A percentile compares a stretch with the other conserved stretches of the same genome.
Conservation (phyloP, 2,888 invertebrate species). For the Cheilosia grossa region DNA sequence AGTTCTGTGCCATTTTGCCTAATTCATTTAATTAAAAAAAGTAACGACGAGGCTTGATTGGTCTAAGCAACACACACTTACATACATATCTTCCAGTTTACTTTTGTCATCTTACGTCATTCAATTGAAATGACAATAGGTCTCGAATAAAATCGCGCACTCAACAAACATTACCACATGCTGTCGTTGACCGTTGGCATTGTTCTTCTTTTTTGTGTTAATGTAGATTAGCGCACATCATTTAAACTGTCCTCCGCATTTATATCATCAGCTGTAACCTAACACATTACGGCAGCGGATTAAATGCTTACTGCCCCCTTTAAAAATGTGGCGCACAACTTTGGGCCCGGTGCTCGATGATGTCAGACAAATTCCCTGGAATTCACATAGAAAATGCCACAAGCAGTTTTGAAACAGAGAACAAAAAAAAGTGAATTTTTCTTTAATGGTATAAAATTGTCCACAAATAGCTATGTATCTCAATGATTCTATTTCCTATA, state of each 20-base stretch:
- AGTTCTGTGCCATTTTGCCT: constrained; percentile 28
- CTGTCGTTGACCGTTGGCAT: background rate
- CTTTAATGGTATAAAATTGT: too few relatives aligned
- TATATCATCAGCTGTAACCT: too few relatives aligned
- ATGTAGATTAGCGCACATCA: background rate
- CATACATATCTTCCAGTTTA: constrained; percentile 1
- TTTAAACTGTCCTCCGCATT: background rate
- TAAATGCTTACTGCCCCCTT: background rate
- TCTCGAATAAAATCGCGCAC: background rate
- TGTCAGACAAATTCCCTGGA: background rate
- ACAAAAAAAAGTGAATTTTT: background rate
- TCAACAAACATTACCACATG: background rate
- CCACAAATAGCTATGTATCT: too few relatives aligned
- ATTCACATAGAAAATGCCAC: background rate
- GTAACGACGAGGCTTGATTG: background rate
- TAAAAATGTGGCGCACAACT: background rate
- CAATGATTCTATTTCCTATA: too few relatives aligned
- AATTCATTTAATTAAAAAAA: constrained; percentile 1
- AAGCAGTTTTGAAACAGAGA: background rate
- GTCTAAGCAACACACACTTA: background rate
- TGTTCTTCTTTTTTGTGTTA: background rate
- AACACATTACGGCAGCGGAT: too few relatives aligned
- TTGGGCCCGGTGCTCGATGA: background rate
- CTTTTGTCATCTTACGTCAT: constrained; percentile 21
- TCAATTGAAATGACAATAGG: background rate